Percentiles rank a stretch among this genome's conserved stretches.
phyloP scores from a whole-genome alignment of 2,888 invertebrate species.

The Trypoxylon attenuatum region DNA sequence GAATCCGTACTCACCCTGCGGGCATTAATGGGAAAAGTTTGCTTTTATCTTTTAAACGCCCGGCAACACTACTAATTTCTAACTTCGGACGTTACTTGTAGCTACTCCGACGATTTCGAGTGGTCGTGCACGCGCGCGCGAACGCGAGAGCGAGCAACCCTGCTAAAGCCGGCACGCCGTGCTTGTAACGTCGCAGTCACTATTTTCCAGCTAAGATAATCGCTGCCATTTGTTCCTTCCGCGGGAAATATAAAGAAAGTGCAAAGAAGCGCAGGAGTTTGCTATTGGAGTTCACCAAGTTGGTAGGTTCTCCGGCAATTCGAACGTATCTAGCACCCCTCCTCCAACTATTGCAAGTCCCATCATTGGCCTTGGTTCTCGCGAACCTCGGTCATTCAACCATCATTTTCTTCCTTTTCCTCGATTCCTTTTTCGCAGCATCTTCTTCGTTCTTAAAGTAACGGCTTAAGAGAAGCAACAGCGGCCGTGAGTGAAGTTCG shows the following conservation, averaged over 20 bases:
- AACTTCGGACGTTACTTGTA: conserved; percentile 70
- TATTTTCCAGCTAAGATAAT: conserved; percentile 42
- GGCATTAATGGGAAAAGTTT: conserved; percentile 74
- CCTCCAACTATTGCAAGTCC: background rate
- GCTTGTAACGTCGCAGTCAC: conserved; percentile 42
- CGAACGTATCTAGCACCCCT: background rate
- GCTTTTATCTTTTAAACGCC: conserved; percentile 74
- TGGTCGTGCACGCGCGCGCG: conserved; percentile 23
- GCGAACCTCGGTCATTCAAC: background rate
- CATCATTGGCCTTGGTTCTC: background rate
- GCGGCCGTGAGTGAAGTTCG: too few species aligned
- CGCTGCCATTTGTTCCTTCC: conserved; percentile 40
- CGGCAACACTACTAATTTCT: conserved; percentile 72
- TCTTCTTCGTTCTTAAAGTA: background rate
- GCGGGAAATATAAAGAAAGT: conserved; percentile 18
- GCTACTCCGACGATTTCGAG: conserved; percentile 52
- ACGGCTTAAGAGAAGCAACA: background rate
- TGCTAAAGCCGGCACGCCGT: too few species aligned
- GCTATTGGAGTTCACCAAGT: conserved; percentile 6
- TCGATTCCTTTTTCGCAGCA: background rate
- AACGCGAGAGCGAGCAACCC: conserved; percentile 8
- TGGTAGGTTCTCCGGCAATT: background rate
- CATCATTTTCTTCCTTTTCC: background rate
- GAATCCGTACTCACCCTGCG: conserved; percentile 36
- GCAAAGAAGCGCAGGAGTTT: conserved; percentile 11